A percentile compares a stretch with the other conserved stretches of the same genome.
phyloP scores from a whole-genome alignment of 2,113 vertebrate species.

The Alouatta palliata region DNA sequence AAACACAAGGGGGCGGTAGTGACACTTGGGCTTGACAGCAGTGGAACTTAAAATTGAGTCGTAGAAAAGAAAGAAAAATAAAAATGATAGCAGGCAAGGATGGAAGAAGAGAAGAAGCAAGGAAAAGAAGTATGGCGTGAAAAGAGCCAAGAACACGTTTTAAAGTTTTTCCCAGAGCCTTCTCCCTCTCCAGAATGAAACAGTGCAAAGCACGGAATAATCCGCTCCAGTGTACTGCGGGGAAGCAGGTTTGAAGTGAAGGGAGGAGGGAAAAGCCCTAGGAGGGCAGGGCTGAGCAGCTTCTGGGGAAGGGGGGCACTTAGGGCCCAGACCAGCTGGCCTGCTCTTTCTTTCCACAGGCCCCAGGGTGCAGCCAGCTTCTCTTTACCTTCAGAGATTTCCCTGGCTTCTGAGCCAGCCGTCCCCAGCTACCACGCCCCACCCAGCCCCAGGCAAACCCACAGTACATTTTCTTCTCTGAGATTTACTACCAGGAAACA shows the following conservation, averaged over 20 bases:
- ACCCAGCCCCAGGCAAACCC: background rate
- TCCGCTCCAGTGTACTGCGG: rapidly evolving
- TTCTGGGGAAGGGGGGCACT: background rate
- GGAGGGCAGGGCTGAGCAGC: background rate
- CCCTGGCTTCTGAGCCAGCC: background rate
- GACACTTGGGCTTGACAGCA: background rate
- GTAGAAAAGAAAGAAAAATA: background rate
- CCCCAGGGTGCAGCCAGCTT: background rate
- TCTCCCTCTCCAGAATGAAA: background rate
- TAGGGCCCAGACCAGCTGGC: background rate
- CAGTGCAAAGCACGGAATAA: background rate
- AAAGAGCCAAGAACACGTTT: background rate
- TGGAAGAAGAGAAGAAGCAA: background rate
- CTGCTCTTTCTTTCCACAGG: rapidly evolving
- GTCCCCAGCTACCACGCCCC: background rate
- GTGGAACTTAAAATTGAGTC: background rate
- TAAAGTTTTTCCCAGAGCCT: background rate
- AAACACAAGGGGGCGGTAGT: conserved; percentile 64
- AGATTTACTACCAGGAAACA: conserved; percentile 63
- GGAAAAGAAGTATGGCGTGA: background rate
- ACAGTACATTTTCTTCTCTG: background rate
- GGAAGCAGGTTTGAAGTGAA: too few relatives aligned
- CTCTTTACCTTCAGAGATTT: background rate
- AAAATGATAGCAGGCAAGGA: background rate
- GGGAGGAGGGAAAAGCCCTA: background rate